A percentile compares a stretch with the other conserved stretches of the same genome.
Conservation (phyloP, 2,113 vertebrate species). For the Leptocoma aspasia region DNA sequence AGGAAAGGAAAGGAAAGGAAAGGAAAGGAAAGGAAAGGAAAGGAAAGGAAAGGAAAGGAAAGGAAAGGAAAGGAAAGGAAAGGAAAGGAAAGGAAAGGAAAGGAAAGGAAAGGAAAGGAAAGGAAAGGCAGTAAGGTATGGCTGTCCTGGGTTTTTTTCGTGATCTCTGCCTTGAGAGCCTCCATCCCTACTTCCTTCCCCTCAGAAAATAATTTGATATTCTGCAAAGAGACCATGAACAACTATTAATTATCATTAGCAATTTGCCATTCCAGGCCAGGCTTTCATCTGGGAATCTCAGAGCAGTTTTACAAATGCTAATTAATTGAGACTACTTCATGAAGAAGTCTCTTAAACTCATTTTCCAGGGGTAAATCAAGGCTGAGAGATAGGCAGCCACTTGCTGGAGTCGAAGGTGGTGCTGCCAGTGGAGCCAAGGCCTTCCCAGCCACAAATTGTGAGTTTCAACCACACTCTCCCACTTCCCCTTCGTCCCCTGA, state of each 20-base stretch:
- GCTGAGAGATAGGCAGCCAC: background rate
- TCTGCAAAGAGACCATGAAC: constrained; percentile 32
- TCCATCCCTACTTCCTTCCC: background rate
- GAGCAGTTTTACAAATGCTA: constrained; percentile 44
- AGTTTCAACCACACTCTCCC: background rate
- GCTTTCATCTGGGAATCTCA: constrained; percentile 54
- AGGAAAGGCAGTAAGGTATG: background rate
- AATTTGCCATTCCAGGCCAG: constrained; percentile 56
- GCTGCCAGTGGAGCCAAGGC: background rate
- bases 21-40: too few relatives aligned
- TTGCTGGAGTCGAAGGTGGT: background rate
- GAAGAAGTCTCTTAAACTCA: constrained; percentile 35
- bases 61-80: too few relatives aligned
- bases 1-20: too few relatives aligned
- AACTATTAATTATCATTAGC: constrained; percentile 64
- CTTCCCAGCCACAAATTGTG: rapidly evolving
- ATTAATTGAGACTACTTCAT: constrained; percentile 55
- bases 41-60: too few relatives aligned
- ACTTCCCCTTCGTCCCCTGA: background rate
- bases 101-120: too few relatives aligned
- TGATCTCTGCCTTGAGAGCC: background rate
- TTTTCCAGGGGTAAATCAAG: constrained; percentile 51
- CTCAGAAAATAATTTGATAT: constrained; percentile 20
- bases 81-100: too few relatives aligned
- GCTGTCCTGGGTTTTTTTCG: background rate